Evolutionary conservation across 2,113 vertebrate genomes (phyloP).

Genomic region (Copsychus sechellarum): DNA sequence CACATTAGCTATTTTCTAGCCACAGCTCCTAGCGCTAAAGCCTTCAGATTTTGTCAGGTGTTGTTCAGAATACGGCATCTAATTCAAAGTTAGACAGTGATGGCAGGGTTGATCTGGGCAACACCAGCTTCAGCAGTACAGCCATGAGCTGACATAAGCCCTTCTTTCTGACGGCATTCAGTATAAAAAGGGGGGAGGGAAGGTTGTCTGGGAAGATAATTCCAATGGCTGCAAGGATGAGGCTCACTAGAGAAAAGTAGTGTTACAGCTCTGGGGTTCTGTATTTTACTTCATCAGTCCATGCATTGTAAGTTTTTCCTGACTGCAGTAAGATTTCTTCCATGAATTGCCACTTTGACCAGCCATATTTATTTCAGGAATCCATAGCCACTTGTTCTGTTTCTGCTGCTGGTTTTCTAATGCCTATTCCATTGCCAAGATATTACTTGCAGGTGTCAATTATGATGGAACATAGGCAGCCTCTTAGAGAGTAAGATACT

Average conservation of each 20-base stretch:
- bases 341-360: not conserved
- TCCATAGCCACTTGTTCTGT: not conserved
- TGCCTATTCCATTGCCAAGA: not conserved
- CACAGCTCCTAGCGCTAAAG: not conserved
- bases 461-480: not conserved
- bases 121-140: not conserved
- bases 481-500: not conserved
- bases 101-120: not conserved
- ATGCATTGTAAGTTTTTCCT: not conserved
- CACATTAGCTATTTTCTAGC: no score
- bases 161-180: not conserved
- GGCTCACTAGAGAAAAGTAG: not conserved
- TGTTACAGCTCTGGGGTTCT: not conserved
- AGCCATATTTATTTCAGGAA: not conserved
- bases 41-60: not conserved
- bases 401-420: not conserved
- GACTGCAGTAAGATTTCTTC: not conserved
- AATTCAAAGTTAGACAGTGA: not conserved
- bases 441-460: not conserved
- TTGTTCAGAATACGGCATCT: not conserved
- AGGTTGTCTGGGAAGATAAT: not conserved
- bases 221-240: constrained; percentile 1
- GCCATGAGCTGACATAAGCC: not conserved
- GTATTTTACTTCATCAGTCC: not conserved
- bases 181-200: not conserved